A percentile compares a stretch with the other conserved stretches of the same genome.
Evolutionary conservation across 1,140 invertebrate species (phyloP).

Genomic region (Triops longicaudatus): DNA sequence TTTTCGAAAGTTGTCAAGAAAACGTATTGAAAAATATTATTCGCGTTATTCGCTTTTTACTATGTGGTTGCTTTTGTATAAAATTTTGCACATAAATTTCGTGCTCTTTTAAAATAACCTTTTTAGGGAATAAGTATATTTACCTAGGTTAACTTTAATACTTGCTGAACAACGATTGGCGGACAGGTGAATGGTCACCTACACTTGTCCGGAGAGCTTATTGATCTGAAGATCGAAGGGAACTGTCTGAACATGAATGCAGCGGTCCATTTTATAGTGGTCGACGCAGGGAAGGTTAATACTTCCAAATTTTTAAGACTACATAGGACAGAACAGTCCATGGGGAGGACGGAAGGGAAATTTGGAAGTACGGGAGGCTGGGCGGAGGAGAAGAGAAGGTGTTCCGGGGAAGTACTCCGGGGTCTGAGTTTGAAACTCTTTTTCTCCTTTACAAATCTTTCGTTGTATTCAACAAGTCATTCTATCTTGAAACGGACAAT

Average conservation of each 20-base stretch:
- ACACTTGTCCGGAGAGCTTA: slow-evolving; percentile 1
- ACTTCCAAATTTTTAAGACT: background rate
- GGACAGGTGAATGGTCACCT: background rate
- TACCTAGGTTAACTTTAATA: background rate
- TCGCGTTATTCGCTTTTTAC: too few relatives aligned
- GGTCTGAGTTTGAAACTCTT: background rate
- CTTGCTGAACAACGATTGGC: background rate
- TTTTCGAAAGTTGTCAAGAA: too few relatives aligned
- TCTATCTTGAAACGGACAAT: background rate
- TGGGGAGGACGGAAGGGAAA: background rate
- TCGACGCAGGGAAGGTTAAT: background rate
- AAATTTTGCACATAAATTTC: too few relatives aligned
- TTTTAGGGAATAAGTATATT: background rate
- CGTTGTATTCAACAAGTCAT: background rate
- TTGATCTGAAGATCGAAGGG: background rate
- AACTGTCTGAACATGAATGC: slow-evolving; percentile 1
- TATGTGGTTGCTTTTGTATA: too few relatives aligned
- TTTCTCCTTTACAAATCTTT: background rate
- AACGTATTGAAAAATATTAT: too few relatives aligned
- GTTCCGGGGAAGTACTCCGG: background rate
- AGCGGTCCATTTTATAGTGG: background rate
- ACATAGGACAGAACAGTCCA: background rate
- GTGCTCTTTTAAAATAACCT: background rate
- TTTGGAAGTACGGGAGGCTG: background rate
- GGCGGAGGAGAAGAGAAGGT: background rate